phyloP scores from a whole-genome alignment of 2,113 vertebrate species.

The Diphyllodes magnificus region DNA sequence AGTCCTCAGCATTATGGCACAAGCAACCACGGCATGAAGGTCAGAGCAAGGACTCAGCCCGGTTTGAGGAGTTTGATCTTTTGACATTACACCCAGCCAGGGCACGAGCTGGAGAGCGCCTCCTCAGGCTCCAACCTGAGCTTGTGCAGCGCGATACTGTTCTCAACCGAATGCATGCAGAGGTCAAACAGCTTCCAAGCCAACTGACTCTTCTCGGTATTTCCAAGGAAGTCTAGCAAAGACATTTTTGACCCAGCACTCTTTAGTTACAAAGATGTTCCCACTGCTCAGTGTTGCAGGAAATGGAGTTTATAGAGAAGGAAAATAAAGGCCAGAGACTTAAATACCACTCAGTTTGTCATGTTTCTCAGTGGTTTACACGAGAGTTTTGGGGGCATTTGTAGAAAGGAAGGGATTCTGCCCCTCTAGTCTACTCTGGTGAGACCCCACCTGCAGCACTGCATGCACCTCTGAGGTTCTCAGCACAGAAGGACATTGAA shows the following conservation, averaged over 20 bases:
- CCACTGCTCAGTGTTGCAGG: neutral
- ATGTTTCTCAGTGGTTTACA: neutral
- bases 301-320: neutral
- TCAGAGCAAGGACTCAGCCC: neutral
- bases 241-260: neutral
- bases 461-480: neutral
- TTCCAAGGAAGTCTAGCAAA: neutral
- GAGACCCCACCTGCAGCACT: neutral
- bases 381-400: neutral
- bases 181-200: neutral
- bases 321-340: neutral
- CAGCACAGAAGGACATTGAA: neutral
- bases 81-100: neutral
- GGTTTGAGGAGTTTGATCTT: neutral
- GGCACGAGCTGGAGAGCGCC: neutral
- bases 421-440: neutral
- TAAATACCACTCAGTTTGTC: neutral
- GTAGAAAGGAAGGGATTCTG: neutral
- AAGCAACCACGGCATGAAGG: accelerated
- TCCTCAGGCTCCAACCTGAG: neutral
- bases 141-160: accelerated
- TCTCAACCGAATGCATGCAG: neutral
- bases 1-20: neutral
- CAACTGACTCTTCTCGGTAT: neutral
- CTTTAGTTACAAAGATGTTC: neutral